Evolutionary conservation across 2,797 vertebrate species (phyloP).

Genomic region (Leuciscus waleckii): DNA sequence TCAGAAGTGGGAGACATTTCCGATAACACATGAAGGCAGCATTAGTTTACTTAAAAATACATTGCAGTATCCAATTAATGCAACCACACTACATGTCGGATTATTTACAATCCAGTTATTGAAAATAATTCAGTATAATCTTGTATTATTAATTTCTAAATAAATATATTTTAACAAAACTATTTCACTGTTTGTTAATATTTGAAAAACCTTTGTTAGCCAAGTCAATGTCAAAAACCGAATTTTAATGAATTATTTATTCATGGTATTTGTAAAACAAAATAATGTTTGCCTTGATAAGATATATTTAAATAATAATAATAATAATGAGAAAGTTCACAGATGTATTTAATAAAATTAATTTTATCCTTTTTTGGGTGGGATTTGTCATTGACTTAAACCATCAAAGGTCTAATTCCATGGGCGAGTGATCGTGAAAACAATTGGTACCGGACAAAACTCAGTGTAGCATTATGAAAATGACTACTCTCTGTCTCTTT

Average conservation of each 20-base stretch:
- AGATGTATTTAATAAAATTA: too few species aligned
- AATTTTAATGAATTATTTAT: not conserved
- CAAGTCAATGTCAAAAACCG: not conserved
- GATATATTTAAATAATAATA: not conserved
- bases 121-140: not conserved
- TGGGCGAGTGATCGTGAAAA: not conserved
- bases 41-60: not conserved
- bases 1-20: not conserved
- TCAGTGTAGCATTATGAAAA: not conserved
- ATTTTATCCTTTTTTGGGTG: not conserved
- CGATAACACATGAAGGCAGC: not conserved
- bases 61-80: not conserved
- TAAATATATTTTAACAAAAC: not conserved
- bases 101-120: not conserved
- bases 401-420: constrained; percentile 1
- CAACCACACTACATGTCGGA: not conserved
- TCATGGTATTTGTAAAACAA: not conserved
- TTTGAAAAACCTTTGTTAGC: not conserved
- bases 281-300: not conserved
- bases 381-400: not conserved
- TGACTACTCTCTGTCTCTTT: not conserved
- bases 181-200: not conserved
- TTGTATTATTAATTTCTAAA: not conserved
- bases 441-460: not conserved
- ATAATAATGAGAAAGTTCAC: not conserved